Conservation (phyloP, 2,797 vertebrate genomes). For the Clamator glandarius region DNA sequence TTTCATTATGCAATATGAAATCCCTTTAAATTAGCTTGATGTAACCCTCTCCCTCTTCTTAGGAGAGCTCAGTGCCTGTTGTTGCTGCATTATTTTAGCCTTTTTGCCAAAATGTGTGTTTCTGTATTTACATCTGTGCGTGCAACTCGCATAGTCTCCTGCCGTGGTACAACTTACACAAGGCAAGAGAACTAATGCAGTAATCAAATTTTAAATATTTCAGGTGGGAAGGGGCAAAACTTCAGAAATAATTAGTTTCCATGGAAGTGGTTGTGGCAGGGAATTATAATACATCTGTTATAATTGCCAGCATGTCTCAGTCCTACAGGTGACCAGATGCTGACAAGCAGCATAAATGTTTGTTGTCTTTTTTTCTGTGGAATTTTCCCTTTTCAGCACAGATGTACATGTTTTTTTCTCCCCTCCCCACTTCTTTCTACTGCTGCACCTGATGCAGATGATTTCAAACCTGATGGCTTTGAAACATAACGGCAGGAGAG, state of each 20-base stretch:
- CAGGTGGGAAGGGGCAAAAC: constrained; percentile 29
- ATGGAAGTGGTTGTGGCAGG: not conserved
- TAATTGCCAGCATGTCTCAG: not conserved
- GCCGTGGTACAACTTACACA: not conserved
- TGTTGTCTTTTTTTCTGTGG: not conserved
- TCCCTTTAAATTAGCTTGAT: constrained; percentile 11
- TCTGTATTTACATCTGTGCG: constrained; percentile 12
- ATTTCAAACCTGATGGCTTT: constrained; percentile 22
- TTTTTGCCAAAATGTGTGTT: constrained; percentile 41
- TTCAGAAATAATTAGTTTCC: constrained; percentile 57
- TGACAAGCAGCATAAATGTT: not conserved
- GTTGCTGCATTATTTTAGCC: not conserved
- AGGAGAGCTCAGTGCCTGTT: not conserved
- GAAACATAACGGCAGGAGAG: constrained; percentile 34
- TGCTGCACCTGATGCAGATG: not conserved
- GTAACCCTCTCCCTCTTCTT: not conserved
- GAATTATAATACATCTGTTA: constrained; percentile 28
- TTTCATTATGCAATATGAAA: constrained; percentile 30
- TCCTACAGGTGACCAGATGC: constrained; percentile 46
- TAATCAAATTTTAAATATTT: constrained; percentile 67
- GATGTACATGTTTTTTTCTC: not conserved
- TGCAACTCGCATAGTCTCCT: not conserved
- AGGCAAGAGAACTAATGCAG: not conserved
- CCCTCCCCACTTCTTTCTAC: not conserved
- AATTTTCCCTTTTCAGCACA: constrained; percentile 29